Conservation (phyloP, 1,140 invertebrate genomes). For the Coelopa frigida region DNA sequence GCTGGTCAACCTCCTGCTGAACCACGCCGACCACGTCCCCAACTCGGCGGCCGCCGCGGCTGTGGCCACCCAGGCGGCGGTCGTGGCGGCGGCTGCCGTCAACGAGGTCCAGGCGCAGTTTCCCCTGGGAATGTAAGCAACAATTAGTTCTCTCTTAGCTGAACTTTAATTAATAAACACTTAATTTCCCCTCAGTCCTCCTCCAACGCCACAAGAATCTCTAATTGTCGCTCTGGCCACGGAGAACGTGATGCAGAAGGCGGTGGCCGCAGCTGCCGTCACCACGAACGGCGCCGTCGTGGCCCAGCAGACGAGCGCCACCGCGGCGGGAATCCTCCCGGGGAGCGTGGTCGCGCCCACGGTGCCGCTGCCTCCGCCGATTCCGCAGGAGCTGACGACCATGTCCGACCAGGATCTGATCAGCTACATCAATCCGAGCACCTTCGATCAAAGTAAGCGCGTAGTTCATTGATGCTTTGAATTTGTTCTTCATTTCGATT, state of each 20-base stretch:
- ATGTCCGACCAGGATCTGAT: slow-evolving; percentile 79
- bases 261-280: slow-evolving; percentile 37
- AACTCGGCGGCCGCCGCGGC: background rate
- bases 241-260: slow-evolving; percentile 38
- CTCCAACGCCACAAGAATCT: slow-evolving; percentile 38
- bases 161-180: no score
- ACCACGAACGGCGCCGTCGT: slow-evolving; percentile 40
- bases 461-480: no score
- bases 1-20: slow-evolving; percentile 16
- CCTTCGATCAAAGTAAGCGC: slow-evolving; percentile 68
- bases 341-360: slow-evolving; percentile 29
- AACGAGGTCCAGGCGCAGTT: slow-evolving; percentile 13
- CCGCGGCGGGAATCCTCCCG: slow-evolving; percentile 3
- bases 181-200: background rate
- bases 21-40: slow-evolving; percentile 13
- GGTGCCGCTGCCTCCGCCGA: slow-evolving; percentile 43
- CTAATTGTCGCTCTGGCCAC: slow-evolving; percentile 39
- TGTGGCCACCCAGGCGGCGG: slow-evolving; percentile 9
- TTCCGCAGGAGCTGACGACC: slow-evolving; percentile 64
- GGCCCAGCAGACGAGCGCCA: slow-evolving; percentile 33
- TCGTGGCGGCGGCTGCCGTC: slow-evolving; percentile 13
- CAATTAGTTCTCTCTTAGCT: no score
- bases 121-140: slow-evolving; percentile 14
- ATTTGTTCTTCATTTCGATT: no score
- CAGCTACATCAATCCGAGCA: slow-evolving; percentile 78